Percentiles rank a stretch among this genome's conserved stretches.
These are phyloP conservation scores for Sparus aurata DNA, from an alignment of 2,797 vertebrate species.

Conservation along the genomic window DNA sequence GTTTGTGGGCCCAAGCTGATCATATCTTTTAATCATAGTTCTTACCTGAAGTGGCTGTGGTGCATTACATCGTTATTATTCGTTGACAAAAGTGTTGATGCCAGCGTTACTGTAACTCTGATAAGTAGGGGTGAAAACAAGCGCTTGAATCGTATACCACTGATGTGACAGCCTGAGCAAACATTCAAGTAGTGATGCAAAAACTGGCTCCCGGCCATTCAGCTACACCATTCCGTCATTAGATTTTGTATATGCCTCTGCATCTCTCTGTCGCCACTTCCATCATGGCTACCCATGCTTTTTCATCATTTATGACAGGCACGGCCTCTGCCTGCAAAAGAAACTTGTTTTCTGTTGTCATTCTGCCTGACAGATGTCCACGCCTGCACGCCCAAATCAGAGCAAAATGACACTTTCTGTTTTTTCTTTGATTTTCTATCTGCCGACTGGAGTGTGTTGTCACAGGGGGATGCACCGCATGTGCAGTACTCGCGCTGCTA, in stretches of 20 bases:
- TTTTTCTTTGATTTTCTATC: slow-evolving; percentile 41
- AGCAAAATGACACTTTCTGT: slow-evolving; percentile 27
- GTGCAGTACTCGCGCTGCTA: slow-evolving; percentile 26
- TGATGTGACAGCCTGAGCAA: slow-evolving; percentile 30
- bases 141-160: not conserved
- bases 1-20: not conserved
- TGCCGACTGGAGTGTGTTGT: slow-evolving; percentile 20
- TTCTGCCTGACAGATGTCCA: slow-evolving; percentile 43
- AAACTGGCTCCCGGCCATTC: slow-evolving; percentile 24
- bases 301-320: slow-evolving; percentile 48
- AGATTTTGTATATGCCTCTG: not conserved
- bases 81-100: slow-evolving; percentile 31
- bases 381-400: slow-evolving; percentile 32
- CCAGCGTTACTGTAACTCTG: not conserved
- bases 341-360: slow-evolving; percentile 12
- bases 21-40: slow-evolving; percentile 4
- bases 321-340: slow-evolving; percentile 11
- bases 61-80: slow-evolving; percentile 23
- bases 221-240: slow-evolving; percentile 37
- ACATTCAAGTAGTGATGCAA: slow-evolving; percentile 26
- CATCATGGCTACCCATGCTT: slow-evolving; percentile 39
- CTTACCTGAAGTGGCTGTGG: slow-evolving; percentile 13
- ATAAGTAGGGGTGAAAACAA: slow-evolving; percentile 30
- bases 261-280: slow-evolving; percentile 20
- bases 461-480: not conserved